Base-by-base conservation (phyloP, 2,797 vertebrate species). In the Selene dorsalis region DNA sequence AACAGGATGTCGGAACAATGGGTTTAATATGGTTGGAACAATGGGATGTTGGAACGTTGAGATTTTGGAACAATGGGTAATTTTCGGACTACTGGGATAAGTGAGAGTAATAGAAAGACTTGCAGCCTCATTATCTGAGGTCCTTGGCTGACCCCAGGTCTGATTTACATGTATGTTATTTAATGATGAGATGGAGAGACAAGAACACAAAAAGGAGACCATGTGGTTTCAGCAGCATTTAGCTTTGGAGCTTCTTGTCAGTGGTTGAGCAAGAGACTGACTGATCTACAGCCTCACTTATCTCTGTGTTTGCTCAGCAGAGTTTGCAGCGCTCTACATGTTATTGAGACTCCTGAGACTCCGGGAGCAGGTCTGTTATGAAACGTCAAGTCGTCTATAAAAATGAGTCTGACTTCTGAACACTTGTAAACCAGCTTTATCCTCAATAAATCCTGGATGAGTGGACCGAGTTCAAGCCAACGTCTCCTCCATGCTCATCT, bases 401-500 rank as follows among this genome's bases (percentile, higher is more conserved):
- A 57, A 41, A 70, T 28, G 59, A 47, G 38, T 38, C 13, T 56
- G 66, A 77, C 66, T 66, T 62, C 58, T 39, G 39, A 56, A 56
- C 48, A 3, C 35, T 30, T 30, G 16, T 53, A 35, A 78, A 78
- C 16, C 55, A 28, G 10, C 45, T 65, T 65, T 20, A 65, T 65
- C 75, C 75, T 43, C 16, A 60, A 26, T 50, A 38, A 72, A 43
- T 9, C 75, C 22, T 16, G 22, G 74, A 76, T 43, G 59, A 76
- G 64, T 4, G 14, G n/a, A n/a, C 60, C n/a, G 6, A 16, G 12
- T 24, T 61, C 32, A 39, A 41, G 18, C 39, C 4, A 20, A 52
- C 60, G 17, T 47, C 57, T 55, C 66, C 70, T 52, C 38, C 47
- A 11, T 12, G 4, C 53, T 41, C 10, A 0, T 16, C 48, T 55